Conservation (phyloP, 2,113 vertebrate species). For the Corythornis cristatus region DNA sequence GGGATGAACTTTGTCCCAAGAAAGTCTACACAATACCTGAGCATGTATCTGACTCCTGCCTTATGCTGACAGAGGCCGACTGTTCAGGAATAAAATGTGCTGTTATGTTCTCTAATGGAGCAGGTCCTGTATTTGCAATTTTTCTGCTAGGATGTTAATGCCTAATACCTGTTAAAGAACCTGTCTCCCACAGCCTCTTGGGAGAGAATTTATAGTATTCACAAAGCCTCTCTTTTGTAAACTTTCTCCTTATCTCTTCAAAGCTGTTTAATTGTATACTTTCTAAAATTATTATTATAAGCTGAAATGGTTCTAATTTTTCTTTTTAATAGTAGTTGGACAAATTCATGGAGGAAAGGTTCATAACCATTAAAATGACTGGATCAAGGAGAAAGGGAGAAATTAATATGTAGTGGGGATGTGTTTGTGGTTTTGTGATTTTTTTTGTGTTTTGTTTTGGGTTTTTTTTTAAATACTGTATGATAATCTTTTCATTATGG, state of each 20-base stretch:
- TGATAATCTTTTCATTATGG: neutral
- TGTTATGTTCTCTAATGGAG: rapidly evolving
- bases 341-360: neutral
- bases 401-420: neutral
- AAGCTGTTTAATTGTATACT: neutral
- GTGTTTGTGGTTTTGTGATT: neutral
- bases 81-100: rapidly evolving
- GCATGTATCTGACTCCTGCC: neutral
- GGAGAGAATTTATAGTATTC: neutral
- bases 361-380: neutral
- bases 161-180: neutral
- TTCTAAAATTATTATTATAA: neutral
- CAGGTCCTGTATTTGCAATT: neutral
- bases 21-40: neutral
- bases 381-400: neutral
- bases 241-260: neutral
- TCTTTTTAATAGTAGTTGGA: neutral
- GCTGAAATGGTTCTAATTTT: neutral
- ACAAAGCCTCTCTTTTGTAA: neutral
- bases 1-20: neutral
- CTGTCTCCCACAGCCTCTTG: neutral
- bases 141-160: neutral
- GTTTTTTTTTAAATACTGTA: neutral
- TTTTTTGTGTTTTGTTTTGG: neutral
- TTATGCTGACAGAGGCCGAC: neutral